Evolutionary conservation across 37 sponge, comb jelly and placozoan genomes (phyloP), one percentile per base, ranked within the genome.

Genomic region (Ephydatia muelleri): DNA sequence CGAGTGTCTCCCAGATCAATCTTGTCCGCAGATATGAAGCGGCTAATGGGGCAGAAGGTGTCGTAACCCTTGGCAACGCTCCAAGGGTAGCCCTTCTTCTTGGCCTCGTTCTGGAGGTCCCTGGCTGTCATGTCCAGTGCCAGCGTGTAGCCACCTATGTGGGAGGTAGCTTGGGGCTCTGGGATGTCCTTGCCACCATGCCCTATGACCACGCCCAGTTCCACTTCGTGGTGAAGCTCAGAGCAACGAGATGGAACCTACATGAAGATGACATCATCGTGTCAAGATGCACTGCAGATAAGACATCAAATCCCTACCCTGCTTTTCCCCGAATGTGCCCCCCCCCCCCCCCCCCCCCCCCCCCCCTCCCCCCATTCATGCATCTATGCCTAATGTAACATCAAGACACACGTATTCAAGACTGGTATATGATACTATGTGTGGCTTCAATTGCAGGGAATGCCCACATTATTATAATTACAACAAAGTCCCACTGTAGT

Each of bases 71-170:
- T 98, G 36, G 93, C 90, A 38, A 98, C 94, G 66, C 91, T 94
- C 99, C 99, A 98, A 0, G 99, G 99, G 32, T 88, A 89, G 27
- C 96, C 96, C 47, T 90, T 88, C 89, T 85, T 91, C 68, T 96
- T 96, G 32, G 96, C 96, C 35, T 73, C 88, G 33, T 75, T 70
- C 78, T 97, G 98, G 0, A 94, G 75, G 82, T 96, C 84, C n/a
- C 99, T 82, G 26, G 97, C 91, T n/a, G 99, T 98, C 92, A 98
- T 94, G 93, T 98, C 99, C 40, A 98, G 80, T 47, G 97, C 96
- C 16, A 98, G 68, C 16, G 91, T 75, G 43, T 94, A 98, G 30
- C 99, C 99, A n/a, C 93, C 96, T 29, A 98, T 80, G 80, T 94
- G 82, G 22, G 65, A 48, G 85, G 92, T 38, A n/a, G 91, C 94